phyloP scores from a whole-genome alignment of 2,888 invertebrate species.

The Tetropium fuscum region DNA sequence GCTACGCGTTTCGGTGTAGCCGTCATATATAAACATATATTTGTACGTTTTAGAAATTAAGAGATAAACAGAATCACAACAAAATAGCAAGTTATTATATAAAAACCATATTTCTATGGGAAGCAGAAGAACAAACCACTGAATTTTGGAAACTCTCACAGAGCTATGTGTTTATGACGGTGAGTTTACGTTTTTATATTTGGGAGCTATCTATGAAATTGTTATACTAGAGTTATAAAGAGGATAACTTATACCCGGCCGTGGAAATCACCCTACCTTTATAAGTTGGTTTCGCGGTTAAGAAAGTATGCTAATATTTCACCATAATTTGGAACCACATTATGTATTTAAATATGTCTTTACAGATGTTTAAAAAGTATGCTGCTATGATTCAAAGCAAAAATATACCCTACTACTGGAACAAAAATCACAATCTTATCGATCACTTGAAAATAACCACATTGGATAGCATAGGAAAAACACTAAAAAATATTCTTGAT shows the following conservation, averaged over 20 bases:
- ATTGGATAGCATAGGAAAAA: conserved; percentile 60
- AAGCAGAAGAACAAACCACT: conserved; percentile 48
- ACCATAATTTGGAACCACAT: too few species aligned
- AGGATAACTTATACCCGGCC: too few species aligned
- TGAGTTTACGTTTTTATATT: conserved; percentile 38
- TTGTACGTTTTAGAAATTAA: conserved; percentile 65
- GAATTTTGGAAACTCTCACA: conserved; percentile 50
- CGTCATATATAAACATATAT: conserved; percentile 39
- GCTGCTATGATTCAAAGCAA: conserved; percentile 42
- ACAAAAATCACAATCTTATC: conserved; percentile 58
- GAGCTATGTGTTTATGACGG: conserved; percentile 56
- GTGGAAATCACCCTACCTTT: too few species aligned
- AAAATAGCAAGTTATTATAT: conserved; percentile 66
- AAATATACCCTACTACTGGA: conserved; percentile 63
- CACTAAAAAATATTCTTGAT: conserved; percentile 63
- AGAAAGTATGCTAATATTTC: too few species aligned
- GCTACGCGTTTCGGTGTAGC: conserved; percentile 14
- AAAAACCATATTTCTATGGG: conserved; percentile 65
- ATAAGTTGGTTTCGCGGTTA: too few species aligned
- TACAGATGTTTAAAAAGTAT: conserved; percentile 62
- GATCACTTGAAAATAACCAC: conserved; percentile 58
- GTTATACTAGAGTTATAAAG: too few species aligned
- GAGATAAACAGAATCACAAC: conserved; percentile 59
- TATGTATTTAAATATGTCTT: too few species aligned
- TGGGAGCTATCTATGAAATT: too few species aligned